A percentile compares a stretch with the other conserved stretches of the same genome.
Evolutionary conservation across 2,113 vertebrate species (phyloP).

Genomic region (Muntiacus reevesi): DNA sequence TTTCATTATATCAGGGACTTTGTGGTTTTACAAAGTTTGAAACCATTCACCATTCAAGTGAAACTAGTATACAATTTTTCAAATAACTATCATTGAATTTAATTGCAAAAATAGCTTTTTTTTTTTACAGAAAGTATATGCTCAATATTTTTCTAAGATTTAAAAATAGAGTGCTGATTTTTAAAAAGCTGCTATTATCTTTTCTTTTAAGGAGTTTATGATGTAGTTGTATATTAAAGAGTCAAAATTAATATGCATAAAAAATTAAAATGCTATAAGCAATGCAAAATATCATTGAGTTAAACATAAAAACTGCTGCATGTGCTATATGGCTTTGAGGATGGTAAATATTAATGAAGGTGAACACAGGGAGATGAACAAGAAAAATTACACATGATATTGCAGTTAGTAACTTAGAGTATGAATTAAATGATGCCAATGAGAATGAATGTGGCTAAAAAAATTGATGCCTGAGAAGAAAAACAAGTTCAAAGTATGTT

Average conservation of each 20-base stretch:
- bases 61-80: background rate
- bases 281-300: background rate
- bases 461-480: background rate
- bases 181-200: background rate
- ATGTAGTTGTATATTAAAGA: background rate
- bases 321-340: background rate
- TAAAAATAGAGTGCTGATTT: background rate
- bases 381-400: background rate
- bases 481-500: background rate
- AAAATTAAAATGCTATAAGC: background rate
- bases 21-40: background rate
- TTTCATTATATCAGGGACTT: background rate
- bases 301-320: background rate
- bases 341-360: background rate
- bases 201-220: background rate
- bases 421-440: background rate
- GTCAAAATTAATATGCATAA: background rate
- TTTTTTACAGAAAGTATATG: background rate
- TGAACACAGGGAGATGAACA: background rate
- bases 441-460: background rate
- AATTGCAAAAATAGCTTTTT: background rate
- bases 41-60: background rate
- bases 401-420: background rate
- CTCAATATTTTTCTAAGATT: background rate
- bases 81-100: background rate